These are phyloP conservation scores for Gymnocheta viridis DNA, from an alignment of 2,888 invertebrate species.

Conservation along the genomic window DNA sequence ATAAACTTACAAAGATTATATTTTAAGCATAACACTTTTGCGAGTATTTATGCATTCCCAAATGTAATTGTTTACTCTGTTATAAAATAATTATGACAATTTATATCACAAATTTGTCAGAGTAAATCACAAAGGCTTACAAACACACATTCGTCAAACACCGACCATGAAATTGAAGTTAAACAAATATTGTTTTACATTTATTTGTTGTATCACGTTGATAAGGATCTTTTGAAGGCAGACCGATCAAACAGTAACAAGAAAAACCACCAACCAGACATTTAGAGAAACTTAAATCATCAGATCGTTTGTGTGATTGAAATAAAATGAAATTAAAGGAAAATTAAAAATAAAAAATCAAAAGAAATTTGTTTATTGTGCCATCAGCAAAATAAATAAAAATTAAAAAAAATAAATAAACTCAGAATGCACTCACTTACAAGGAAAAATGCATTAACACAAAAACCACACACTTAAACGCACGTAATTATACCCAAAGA, in stretches of 20 bases:
- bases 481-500: not conserved
- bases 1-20: not conserved
- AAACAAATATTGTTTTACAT: constrained; percentile 52
- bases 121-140: constrained; percentile 18
- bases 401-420: not conserved
- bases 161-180: not conserved
- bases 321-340: constrained; percentile 41
- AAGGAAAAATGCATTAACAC: constrained; percentile 31
- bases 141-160: constrained; percentile 20
- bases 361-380: constrained; percentile 67
- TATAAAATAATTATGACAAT: constrained; percentile 34
- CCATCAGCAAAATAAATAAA: constrained; percentile 61
- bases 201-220: constrained; percentile 57
- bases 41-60: not conserved
- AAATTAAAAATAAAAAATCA: constrained; percentile 47
- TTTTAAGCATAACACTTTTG: not conserved
- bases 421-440: constrained; percentile 17
- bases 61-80: not conserved
- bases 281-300: constrained; percentile 43
- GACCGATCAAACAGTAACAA: constrained; percentile 34
- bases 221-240: constrained; percentile 61
- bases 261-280: not conserved
- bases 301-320: constrained; percentile 11
- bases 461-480: not conserved
- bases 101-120: constrained; percentile 34